phyloP scores from a whole-genome alignment of 1,140 invertebrate species.

The Trichonephila inaurata region DNA sequence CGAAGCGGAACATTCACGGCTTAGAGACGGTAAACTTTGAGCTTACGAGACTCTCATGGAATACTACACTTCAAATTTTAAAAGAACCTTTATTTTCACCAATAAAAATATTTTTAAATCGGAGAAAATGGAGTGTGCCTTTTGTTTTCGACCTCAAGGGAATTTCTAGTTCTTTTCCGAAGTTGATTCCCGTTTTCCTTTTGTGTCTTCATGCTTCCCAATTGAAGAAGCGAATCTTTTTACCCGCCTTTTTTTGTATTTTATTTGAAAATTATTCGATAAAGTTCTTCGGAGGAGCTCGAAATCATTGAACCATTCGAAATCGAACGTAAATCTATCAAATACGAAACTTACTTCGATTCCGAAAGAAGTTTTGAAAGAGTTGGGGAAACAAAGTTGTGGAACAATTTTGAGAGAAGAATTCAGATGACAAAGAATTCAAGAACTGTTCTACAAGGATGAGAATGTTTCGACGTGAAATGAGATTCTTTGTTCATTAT shows the following conservation, averaged over 20 bases:
- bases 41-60: not conserved
- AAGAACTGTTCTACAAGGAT: not conserved
- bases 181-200: constrained; percentile 12
- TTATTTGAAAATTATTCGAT: constrained; percentile 35
- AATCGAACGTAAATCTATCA: constrained; percentile 27
- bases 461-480: not conserved
- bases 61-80: not conserved
- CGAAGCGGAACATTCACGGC: not conserved
- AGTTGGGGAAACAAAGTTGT: not conserved
- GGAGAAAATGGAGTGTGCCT: not conserved
- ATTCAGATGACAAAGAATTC: not conserved
- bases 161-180: constrained; percentile 1
- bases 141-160: constrained; percentile 39
- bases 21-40: not conserved
- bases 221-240: constrained; percentile 5
- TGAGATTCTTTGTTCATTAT: not conserved
- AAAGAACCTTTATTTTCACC: constrained; percentile 17
- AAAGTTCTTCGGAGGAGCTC: not conserved
- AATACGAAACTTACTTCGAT: not conserved
- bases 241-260: not conserved
- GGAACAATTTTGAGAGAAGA: not conserved
- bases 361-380: not conserved
- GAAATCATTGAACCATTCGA: constrained; percentile 19
- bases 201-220: not conserved
- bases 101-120: constrained; percentile 37